Evolutionary conservation across 1,140 invertebrate genomes (phyloP).

Genomic region (Drosophila ercepeae): DNA sequence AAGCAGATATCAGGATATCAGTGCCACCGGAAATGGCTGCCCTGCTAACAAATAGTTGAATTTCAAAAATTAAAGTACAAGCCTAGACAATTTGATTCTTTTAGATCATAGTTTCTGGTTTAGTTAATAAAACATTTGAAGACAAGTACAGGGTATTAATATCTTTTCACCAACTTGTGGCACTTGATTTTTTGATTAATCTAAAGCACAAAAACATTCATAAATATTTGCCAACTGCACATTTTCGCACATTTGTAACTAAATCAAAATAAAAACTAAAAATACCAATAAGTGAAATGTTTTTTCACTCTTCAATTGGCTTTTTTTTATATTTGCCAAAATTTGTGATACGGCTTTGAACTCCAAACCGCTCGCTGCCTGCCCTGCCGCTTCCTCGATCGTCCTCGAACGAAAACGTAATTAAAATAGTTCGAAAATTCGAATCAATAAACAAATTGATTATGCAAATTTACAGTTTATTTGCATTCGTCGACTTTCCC

Average conservation of each 20-base stretch:
- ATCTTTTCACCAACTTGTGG: background rate
- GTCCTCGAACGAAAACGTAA: constrained; percentile 55
- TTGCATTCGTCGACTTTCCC: constrained; percentile 61
- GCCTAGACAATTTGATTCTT: background rate
- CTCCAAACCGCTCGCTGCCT: background rate
- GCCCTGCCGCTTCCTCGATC: constrained; percentile 4
- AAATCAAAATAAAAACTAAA: constrained; percentile 14
- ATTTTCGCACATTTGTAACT: constrained; percentile 14
- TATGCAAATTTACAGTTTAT: constrained; percentile 79
- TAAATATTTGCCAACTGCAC: constrained; percentile 52
- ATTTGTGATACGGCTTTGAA: constrained; percentile 6
- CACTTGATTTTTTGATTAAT: constrained; percentile 49
- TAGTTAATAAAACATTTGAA: background rate
- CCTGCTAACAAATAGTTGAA: background rate
- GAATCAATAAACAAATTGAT: constrained; percentile 81
- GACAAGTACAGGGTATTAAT: background rate
- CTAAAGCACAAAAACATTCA: constrained; percentile 37
- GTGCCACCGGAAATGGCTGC: constrained; percentile 10
- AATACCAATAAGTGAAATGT: constrained; percentile 36
- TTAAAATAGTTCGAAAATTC: constrained; percentile 74
- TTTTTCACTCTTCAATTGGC: constrained; percentile 23
- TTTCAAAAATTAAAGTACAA: background rate
- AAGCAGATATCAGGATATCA: constrained; percentile 30
- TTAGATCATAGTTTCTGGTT: background rate
- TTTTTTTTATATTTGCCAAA: constrained; percentile 15